These are phyloP conservation scores for Flexamia atlantica DNA, from an alignment of 2,888 invertebrate genomes.

Conservation along the genomic window DNA sequence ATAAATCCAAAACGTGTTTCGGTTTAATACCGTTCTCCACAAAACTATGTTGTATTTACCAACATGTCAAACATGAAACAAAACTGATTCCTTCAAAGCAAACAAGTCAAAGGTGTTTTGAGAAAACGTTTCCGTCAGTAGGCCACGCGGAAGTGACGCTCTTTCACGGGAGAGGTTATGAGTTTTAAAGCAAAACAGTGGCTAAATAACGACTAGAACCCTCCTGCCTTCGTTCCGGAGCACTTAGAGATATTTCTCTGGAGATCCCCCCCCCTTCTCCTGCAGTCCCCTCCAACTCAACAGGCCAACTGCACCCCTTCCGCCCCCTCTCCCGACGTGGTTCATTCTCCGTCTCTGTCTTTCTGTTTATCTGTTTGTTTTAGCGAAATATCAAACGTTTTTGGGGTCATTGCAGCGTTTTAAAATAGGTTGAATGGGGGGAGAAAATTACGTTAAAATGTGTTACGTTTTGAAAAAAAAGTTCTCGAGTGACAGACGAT, in stretches of 20 bases:
- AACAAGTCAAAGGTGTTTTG: too few relatives aligned
- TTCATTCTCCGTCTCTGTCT: constrained; percentile 18
- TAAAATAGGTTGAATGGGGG: too few relatives aligned
- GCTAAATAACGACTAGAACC: constrained; percentile 46
- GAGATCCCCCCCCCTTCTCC: constrained; percentile 34
- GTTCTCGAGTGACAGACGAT: too few relatives aligned
- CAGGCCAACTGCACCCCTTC: constrained; percentile 41
- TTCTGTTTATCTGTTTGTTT: constrained; percentile 33
- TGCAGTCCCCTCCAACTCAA: constrained; percentile 27
- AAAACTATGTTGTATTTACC: too few relatives aligned
- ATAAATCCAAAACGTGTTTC: too few relatives aligned
- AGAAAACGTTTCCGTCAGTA: not conserved
- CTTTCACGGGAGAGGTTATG: constrained; percentile 23
- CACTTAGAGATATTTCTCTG: constrained; percentile 53
- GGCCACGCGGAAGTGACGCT: not conserved
- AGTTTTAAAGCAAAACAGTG: constrained; percentile 55
- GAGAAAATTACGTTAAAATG: too few relatives aligned
- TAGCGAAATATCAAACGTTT: not conserved
- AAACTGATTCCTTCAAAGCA: too few relatives aligned
- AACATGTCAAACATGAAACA: too few relatives aligned
- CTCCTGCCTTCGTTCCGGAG: constrained; percentile 13
- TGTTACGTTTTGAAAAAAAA: too few relatives aligned
- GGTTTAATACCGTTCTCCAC: too few relatives aligned
- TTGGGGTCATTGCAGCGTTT: not conserved
- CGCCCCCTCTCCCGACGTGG: not conserved